Evolutionary conservation across 2,797 vertebrate species (phyloP), one percentile per base, ranked within the genome.

Genomic region (Todus mexicanus): DNA sequence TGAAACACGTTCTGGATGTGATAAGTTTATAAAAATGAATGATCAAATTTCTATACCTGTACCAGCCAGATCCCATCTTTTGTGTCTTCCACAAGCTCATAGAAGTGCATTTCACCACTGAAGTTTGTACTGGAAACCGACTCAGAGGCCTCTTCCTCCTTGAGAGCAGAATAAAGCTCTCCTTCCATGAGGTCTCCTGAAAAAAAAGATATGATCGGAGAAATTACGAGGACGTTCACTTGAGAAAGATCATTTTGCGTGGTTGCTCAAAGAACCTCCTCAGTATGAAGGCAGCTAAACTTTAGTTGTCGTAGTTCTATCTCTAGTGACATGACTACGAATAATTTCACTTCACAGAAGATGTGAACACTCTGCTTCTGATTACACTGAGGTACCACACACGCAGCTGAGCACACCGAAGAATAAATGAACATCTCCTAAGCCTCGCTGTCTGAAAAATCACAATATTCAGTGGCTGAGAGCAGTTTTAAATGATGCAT

Each of bases 21-120:
- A 73, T 59, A 82, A 84, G 84, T 25, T 75, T 7, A 74, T 33
- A 29, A 66, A 80, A 92, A 68, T 9, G 57, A 59, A n/a, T 0
- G 0, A 22, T 40, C 11, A 23, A 35, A 68, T 72, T 76, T 71
- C 69, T 69, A 16, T 98, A 99, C 98, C 99, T 99, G 99, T 96
- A 99, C 98, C 90, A 99, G 98, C 99, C 99, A 99, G 97, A 99
- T 99, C 48, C 99, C 99, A 94, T 99, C 99, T 96, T 99, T 99
- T 8, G 99, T 99, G 96, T 99, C 99, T 97, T 99, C 99, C 76
- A 99, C 99, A 60, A 99, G 97, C 87, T 99, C 99, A 92, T 99
- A 99, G 97, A 99, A 99, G 97, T 99, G 99, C 98, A 99, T 99
- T 97, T 99, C 99, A 90, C 99, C 99, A 88, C 98, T 99, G 87